Evolutionary conservation across 2,888 invertebrate genomes (phyloP).

Genomic region (Amphimallon solstitiale): DNA sequence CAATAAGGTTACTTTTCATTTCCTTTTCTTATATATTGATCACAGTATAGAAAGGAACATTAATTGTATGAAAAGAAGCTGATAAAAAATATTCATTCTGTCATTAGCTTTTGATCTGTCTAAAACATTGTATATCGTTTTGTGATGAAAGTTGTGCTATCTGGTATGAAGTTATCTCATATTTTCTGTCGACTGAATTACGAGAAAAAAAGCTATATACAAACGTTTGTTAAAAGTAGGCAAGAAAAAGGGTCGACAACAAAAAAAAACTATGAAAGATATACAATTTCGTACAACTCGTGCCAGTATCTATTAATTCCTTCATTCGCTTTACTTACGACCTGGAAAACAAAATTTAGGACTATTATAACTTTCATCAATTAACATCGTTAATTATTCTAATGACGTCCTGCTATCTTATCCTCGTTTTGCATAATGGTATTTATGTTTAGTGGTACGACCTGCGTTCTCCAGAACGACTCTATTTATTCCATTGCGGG

Average conservation of each 20-base stretch:
- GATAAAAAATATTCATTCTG: too few relatives aligned
- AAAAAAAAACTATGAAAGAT: neutral
- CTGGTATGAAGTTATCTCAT: too few relatives aligned
- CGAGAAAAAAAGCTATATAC: neutral
- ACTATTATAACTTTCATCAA: conserved; percentile 36
- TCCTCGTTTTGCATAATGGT: conserved; percentile 34
- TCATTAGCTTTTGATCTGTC: too few relatives aligned
- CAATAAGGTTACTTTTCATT: too few relatives aligned
- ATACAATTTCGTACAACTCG: too few relatives aligned
- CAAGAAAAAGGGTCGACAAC: neutral
- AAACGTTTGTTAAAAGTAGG: neutral
- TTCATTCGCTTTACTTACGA: conserved; percentile 19
- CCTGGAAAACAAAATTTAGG: conserved; percentile 27
- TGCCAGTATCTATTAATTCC: conserved; percentile 3
- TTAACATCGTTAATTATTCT: conserved; percentile 38
- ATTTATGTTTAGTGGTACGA: conserved; percentile 25
- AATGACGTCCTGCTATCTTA: conserved; percentile 33
- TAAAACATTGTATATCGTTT: too few relatives aligned
- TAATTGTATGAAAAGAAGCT: too few relatives aligned
- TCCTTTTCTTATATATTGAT: too few relatives aligned
- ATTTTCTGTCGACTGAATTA: too few relatives aligned
- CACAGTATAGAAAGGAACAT: too few relatives aligned
- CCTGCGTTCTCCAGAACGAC: conserved; percentile 22
- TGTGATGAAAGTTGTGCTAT: too few relatives aligned
- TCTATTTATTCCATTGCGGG: conserved; percentile 32